These are phyloP conservation scores for Dendrophyllia cribrosa DNA, from an alignment of 64 coral and sea anemone species.

Conservation along the genomic window DNA sequence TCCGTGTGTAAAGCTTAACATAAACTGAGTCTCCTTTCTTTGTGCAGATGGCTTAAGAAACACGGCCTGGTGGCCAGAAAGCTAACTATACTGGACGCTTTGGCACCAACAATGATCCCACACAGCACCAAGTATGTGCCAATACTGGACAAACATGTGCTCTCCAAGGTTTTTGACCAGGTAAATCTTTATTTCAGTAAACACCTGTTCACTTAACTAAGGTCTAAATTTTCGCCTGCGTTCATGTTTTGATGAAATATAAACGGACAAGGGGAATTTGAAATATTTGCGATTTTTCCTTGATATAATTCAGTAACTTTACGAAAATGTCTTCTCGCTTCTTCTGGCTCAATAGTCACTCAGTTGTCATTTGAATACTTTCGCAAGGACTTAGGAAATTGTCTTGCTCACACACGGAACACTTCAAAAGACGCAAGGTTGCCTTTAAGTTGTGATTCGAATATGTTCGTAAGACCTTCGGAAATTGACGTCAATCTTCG, in stretches of 20 bases:
- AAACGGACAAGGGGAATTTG: too few species aligned
- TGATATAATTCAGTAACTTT: too few species aligned
- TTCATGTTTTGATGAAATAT: not conserved
- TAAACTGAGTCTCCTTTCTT: not conserved
- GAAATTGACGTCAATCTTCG: too few species aligned
- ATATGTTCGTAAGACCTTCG: too few species aligned
- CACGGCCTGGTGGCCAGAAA: slow-evolving; percentile 78
- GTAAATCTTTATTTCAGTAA: slow-evolving; percentile 2
- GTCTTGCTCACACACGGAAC: too few species aligned
- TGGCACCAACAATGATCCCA: slow-evolving; percentile 85
- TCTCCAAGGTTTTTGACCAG: slow-evolving; percentile 96
- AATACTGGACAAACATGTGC: slow-evolving; percentile 90
- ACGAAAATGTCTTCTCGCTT: too few species aligned
- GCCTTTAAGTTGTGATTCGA: too few species aligned
- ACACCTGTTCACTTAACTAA: not conserved
- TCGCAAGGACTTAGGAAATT: too few species aligned
- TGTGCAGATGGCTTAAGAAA: slow-evolving; percentile 87
- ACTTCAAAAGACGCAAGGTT: too few species aligned
- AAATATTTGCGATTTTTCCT: not conserved
- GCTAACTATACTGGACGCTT: slow-evolving; percentile 89
- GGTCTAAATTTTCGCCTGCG: not conserved
- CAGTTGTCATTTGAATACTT: too few species aligned
- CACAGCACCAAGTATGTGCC: slow-evolving; percentile 94
- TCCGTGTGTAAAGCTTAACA: not conserved
- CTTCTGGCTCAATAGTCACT: too few species aligned